phyloP scores from a whole-genome alignment of 2,888 invertebrate genomes.

The Pecten maximus region DNA sequence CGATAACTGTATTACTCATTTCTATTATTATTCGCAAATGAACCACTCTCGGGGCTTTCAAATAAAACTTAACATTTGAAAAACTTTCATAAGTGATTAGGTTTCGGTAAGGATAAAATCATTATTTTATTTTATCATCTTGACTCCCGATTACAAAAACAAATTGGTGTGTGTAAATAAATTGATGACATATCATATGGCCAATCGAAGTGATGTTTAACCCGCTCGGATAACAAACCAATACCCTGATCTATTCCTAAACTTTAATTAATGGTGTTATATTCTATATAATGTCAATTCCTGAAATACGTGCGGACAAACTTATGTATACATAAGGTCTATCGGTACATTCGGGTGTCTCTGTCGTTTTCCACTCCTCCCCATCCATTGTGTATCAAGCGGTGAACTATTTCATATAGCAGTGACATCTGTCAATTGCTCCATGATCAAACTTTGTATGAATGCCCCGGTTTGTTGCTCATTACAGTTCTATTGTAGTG shows the following conservation, averaged over 20 bases:
- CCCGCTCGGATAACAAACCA: neutral
- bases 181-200: neutral
- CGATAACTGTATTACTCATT: neutral
- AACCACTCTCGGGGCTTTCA: neutral
- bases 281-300: neutral
- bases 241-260: neutral
- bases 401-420: conserved; percentile 25
- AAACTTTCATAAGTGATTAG: neutral
- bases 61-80: neutral
- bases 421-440: conserved; percentile 25
- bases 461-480: neutral
- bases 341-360: conserved; percentile 4
- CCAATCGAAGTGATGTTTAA: conserved; percentile 11
- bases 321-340: neutral
- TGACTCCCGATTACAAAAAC: neutral
- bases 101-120: neutral
- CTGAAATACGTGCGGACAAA: conserved; percentile 3
- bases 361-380: conserved; percentile 5
- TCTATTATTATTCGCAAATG: neutral
- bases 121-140: conserved; percentile 13
- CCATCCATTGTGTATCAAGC: neutral
- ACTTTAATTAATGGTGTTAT: conserved; percentile 19
- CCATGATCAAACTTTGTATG: conserved; percentile 25
- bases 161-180: neutral
- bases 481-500: neutral